A percentile compares a stretch with the other conserved stretches of the same genome.
These are phyloP conservation scores for Synodontis membranacea DNA, from an alignment of 2,113 vertebrate genomes.

Conservation along the genomic window DNA sequence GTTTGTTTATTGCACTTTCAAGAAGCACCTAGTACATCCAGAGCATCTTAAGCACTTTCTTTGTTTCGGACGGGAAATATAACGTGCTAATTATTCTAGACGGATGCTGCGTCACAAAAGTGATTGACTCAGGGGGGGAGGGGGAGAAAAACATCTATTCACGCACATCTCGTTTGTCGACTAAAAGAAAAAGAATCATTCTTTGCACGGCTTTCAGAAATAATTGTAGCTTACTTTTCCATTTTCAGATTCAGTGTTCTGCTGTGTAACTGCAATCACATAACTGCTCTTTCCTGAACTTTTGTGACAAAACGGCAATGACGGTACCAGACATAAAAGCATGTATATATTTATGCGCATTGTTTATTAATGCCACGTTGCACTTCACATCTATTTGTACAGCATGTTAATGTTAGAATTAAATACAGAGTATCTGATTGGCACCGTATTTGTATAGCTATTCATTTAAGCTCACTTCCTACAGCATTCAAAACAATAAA, in stretches of 20 bases:
- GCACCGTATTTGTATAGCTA: too few relatives aligned
- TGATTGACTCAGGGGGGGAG: not conserved
- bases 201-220: not conserved
- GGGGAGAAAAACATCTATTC: not conserved
- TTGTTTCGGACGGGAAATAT: not conserved
- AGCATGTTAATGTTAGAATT: not conserved
- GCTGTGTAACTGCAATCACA: not conserved
- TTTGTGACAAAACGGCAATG: not conserved
- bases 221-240: not conserved
- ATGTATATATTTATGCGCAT: not conserved
- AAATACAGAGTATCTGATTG: not conserved
- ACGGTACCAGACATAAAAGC: not conserved
- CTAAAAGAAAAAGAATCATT: not conserved
- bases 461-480: not conserved
- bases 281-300: not conserved
- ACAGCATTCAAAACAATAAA: not conserved
- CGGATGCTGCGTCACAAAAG: not conserved
- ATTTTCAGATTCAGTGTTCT: not conserved
- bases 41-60: not conserved
- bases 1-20: not conserved
- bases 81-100: not conserved
- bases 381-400: conserved; percentile 36
- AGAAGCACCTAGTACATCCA: not conserved
- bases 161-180: not conserved
- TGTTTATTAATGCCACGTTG: conserved; percentile 41